A percentile compares a stretch with the other conserved stretches of the same genome.
phyloP scores from a whole-genome alignment of 2,113 vertebrate species.

The Tyto alba region DNA sequence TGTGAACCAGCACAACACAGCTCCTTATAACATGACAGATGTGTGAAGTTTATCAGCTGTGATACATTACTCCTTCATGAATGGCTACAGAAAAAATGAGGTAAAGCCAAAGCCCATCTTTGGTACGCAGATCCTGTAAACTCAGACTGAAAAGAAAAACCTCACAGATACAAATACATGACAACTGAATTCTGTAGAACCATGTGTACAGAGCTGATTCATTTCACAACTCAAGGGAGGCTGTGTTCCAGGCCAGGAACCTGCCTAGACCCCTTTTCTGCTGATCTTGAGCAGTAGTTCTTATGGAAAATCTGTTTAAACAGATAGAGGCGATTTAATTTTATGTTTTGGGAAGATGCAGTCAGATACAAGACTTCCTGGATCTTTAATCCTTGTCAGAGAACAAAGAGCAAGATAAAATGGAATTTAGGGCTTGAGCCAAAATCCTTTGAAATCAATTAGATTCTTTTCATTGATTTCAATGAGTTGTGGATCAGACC shows the following conservation, averaged over 20 bases:
- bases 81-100: not conserved
- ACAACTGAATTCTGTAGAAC: not conserved
- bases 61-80: not conserved
- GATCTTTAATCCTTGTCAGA: conserved; percentile 32
- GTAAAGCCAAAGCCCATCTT: not conserved
- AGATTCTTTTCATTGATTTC: conserved; percentile 51
- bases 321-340: not conserved
- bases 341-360: conserved; percentile 4
- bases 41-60: not conserved
- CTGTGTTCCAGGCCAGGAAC: not conserved
- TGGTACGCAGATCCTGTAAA: not conserved
- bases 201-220: not conserved
- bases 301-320: not conserved
- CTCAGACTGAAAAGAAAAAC: not conserved
- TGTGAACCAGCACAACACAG: not conserved
- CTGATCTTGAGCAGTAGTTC: not conserved
- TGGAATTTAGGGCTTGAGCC: conserved; percentile 8
- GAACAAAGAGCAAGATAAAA: conserved; percentile 46
- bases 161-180: not conserved
- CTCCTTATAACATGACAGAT: not conserved
- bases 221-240: not conserved
- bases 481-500: conserved; percentile 43
- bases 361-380: not conserved
- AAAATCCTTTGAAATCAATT: conserved; percentile 51
- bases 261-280: not conserved